Evolutionary conservation across 2,113 vertebrate genomes (phyloP).

Genomic region (Oryctolagus cuniculus): mOryCun1.1 NC_091453.1:113574001-113574500

Average conservation of each 20-base stretch:
- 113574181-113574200: background rate
- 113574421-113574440: background rate
- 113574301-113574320: no score
- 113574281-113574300: no score
- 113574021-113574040: background rate
- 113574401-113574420: no score
- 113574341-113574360: no score
- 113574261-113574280: no score
- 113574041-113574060: background rate
- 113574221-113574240: background rate
- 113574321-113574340: no score
- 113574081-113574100: background rate
- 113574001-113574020: background rate
- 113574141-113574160: background rate
- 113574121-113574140: background rate
- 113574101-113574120: background rate
- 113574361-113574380: no score
- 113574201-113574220: background rate
- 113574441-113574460: background rate
- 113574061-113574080: background rate
- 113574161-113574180: background rate
- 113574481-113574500: background rate
- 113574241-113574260: no score
- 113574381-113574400: no score
- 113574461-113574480: background rate